Evolutionary conservation across 2,113 vertebrate species (phyloP).

Genomic region (Eulemur rufifrons): DNA sequence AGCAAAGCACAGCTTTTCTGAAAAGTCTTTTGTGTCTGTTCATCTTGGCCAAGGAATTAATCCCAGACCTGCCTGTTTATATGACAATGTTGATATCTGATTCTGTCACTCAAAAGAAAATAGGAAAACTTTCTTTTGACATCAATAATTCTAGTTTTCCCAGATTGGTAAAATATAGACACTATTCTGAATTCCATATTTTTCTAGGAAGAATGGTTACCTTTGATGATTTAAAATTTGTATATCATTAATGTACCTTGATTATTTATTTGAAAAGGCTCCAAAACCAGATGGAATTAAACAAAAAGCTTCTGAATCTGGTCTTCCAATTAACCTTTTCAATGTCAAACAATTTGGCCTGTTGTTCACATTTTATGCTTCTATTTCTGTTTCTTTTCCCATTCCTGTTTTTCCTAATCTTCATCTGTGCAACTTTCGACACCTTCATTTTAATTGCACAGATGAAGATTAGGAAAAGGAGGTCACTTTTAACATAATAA

Average conservation of each 20-base stretch:
- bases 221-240: background rate
- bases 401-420: background rate
- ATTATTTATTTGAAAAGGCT: constrained; percentile 16
- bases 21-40: constrained; percentile 75
- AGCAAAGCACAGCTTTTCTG: constrained; percentile 40
- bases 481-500: background rate
- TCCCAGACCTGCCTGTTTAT: constrained; percentile 62
- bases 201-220: background rate
- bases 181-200: background rate
- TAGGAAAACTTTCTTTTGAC: constrained; percentile 50
- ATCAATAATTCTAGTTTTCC: constrained; percentile 52
- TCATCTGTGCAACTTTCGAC: background rate
- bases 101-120: constrained; percentile 74
- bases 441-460: background rate
- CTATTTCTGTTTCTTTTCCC: background rate
- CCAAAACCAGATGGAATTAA: background rate
- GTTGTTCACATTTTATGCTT: background rate
- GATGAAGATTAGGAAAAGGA: background rate
- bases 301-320: background rate
- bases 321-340: background rate
- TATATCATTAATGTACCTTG: background rate
- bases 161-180: background rate
- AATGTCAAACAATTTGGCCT: background rate
- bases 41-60: constrained; percentile 62
- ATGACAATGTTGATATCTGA: constrained; percentile 74